Evolutionary conservation across 1,140 invertebrate genomes (phyloP), one percentile per base, ranked within the genome.

Genomic region (Polypedilum pembai): DNA sequence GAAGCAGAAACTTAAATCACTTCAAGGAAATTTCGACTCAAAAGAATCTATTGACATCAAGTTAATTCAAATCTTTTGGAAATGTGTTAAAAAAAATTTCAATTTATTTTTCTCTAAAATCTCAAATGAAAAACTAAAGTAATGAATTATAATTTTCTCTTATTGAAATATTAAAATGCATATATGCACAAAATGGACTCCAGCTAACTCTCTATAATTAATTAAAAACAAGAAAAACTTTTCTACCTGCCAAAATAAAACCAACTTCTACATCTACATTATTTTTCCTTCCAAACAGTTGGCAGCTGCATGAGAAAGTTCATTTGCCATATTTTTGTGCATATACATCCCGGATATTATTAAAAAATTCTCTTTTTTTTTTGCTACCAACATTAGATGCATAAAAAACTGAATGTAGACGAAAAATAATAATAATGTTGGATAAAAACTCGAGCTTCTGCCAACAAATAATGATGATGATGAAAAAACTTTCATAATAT

Each of bases 401-500:
- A n/a, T 12, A 56, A n/a, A 56, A 56, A 56, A 56, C 12, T 56
- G 45, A 56, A 2, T 4, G n/a, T 56, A 4, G 45, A 12, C 3
- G 10, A 56, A 56, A 15, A 45, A 45, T 45, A 45, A 12, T 45
- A 45, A 45, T 33, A 33, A 33, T 33, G 24, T 33, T 33, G 24
- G 24, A 5, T 3, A 33, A 33, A 33, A 33, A 33, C 24, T 33
- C 24, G 12, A 56, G 45, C 45, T 56, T 56, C 15, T 56, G 45
- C 45, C 45, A 56, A 56, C 24, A 33, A n/a, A 33, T 33, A 33
- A 33, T 33, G 24, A 33, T 56, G 45, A 56, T 56, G 45, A 56
- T 56, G 45, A 56, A 56, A 33, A 56, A 56, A 56, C 45, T 56
- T 56, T 56, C 45, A 56, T 56, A 56, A 56, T 56, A 56, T 56